phyloP scores from a whole-genome alignment of 2,888 invertebrate genomes.

The Acleris laterana region DNA sequence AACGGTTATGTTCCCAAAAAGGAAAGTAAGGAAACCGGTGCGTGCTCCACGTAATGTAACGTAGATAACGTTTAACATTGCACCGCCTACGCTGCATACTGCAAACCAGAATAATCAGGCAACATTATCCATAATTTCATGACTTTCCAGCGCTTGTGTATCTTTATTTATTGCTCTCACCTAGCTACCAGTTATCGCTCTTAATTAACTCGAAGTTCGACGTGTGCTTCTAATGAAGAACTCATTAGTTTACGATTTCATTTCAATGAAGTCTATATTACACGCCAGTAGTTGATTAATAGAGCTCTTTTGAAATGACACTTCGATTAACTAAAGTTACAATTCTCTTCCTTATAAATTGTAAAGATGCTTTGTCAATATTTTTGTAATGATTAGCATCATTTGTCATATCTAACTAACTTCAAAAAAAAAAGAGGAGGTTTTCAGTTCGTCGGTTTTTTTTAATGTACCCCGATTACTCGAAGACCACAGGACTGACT shows the following conservation, averaged over 20 bases:
- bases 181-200: slow-evolving; percentile 9
- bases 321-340: slow-evolving; percentile 2
- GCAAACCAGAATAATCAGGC: slow-evolving; percentile 20
- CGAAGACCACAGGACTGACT: no score
- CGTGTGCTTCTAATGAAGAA: neutral
- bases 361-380: neutral
- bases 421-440: no score
- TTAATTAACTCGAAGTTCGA: neutral
- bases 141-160: slow-evolving; percentile 10
- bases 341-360: slow-evolving; percentile 12
- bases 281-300: slow-evolving; percentile 9
- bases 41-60: slow-evolving; percentile 53
- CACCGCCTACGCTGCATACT: slow-evolving; percentile 38
- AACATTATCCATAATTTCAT: slow-evolving; percentile 42
- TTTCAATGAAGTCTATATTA: slow-evolving; percentile 10
- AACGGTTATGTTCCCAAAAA: slow-evolving; percentile 64
- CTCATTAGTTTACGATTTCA: slow-evolving; percentile 15
- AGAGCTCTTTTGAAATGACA: neutral
- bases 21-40: slow-evolving; percentile 72
- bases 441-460: no score
- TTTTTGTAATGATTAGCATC: no score
- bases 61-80: slow-evolving; percentile 58
- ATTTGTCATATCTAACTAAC: no score
- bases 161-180: slow-evolving; percentile 9
- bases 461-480: no score